Evolutionary conservation across 2,888 invertebrate genomes (phyloP).

Genomic region (Eilema caniola): DNA sequence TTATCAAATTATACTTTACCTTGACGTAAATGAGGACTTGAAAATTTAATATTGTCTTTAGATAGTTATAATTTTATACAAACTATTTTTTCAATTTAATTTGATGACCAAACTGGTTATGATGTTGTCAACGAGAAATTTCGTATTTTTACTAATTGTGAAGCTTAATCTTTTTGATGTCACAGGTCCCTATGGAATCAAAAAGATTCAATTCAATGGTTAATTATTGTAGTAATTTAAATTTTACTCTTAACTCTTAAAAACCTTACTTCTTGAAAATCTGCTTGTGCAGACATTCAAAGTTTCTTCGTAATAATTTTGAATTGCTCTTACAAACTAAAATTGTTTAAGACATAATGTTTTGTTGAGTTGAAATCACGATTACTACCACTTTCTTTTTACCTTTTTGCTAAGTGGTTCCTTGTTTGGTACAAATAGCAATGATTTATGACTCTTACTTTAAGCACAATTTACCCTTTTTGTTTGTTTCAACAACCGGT

Average conservation of each 20-base stretch:
- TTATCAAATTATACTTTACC: neutral
- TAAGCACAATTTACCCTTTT: neutral
- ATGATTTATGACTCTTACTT: neutral
- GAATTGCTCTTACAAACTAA: neutral
- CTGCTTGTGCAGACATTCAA: neutral
- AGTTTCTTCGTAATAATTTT: neutral
- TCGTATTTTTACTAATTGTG: neutral
- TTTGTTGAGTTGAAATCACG: neutral
- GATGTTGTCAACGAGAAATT: too few relatives aligned
- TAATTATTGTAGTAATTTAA: neutral
- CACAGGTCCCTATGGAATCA: too few relatives aligned
- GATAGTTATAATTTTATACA: neutral
- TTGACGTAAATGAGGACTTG: neutral
- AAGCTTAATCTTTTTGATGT: neutral
- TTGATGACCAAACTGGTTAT: neutral
- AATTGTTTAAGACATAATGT: neutral
- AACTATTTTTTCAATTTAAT: neutral
- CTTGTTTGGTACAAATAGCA: neutral
- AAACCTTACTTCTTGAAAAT: neutral
- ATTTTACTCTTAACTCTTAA: neutral
- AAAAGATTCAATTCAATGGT: too few relatives aligned
- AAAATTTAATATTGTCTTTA: neutral
- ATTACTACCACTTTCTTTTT: neutral
- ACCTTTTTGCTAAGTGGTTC: neutral
- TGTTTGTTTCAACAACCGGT: conserved; percentile 4